Evolutionary conservation across 30 jellyfish, hydroid and myxozoan species (phyloP).

Genomic region (Hydractinia echinata): DNA sequence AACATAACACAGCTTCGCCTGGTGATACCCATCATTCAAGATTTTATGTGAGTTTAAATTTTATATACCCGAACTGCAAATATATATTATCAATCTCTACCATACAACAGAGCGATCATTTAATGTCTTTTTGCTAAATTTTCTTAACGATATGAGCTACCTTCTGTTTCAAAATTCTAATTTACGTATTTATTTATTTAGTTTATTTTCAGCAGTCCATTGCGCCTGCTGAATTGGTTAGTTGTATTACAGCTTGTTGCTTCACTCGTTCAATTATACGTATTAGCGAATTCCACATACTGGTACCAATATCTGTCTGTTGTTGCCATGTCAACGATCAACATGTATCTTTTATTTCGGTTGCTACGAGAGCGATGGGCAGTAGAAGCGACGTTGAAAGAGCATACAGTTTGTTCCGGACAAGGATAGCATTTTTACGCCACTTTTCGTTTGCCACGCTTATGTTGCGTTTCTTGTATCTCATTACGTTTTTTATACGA

Average conservation of each 20-base stretch:
- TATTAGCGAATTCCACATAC: slow-evolving; percentile 43
- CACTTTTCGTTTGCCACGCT: neutral
- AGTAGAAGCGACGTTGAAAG: slow-evolving; percentile 83
- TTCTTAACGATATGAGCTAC: neutral
- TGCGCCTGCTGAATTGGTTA: slow-evolving; percentile 75
- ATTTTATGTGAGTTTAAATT: slow-evolving; percentile 67
- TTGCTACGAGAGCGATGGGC: slow-evolving; percentile 95
- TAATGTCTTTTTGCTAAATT: neutral
- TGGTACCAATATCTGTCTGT: slow-evolving; percentile 79
- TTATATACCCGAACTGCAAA: too few species aligned
- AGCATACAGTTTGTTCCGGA: slow-evolving; percentile 43
- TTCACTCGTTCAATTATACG: slow-evolving; percentile 54
- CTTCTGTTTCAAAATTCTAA: neutral
- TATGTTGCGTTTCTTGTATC: slow-evolving; percentile 5
- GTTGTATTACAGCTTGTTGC: slow-evolving; percentile 58
- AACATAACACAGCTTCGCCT: slow-evolving; percentile 89
- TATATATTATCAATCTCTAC: neutral
- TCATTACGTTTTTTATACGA: too few species aligned
- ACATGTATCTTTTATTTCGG: slow-evolving; percentile 71
- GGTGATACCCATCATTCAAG: slow-evolving; percentile 94
- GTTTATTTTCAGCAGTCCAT: slow-evolving; percentile 84
- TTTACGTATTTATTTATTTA: slow-evolving; percentile 20
- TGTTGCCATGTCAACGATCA: slow-evolving; percentile 52
- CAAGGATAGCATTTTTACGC: neutral
- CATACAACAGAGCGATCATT: neutral